phyloP scores from a whole-genome alignment of 2,888 invertebrate species.

The Sussaba pulchella region DNA sequence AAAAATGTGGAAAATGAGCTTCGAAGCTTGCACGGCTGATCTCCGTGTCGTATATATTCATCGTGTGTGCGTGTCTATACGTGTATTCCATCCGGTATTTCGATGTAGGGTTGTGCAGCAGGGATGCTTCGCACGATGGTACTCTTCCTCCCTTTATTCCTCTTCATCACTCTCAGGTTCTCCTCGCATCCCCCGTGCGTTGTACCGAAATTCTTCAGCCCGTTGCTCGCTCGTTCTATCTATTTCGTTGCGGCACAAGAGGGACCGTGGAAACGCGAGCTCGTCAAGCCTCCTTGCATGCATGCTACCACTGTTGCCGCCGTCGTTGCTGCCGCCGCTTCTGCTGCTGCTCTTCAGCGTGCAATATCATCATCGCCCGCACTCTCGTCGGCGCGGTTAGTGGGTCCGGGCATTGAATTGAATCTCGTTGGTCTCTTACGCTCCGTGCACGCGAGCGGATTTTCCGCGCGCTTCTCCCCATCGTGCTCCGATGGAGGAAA shows the following conservation, averaged over 20 bases:
- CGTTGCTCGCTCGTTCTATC: constrained; percentile 11
- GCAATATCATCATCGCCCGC: constrained; percentile 49
- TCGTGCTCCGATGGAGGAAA: constrained; percentile 18
- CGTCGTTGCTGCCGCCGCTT: neutral
- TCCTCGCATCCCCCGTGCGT: neutral
- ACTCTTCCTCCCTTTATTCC: constrained; percentile 22
- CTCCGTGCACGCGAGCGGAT: constrained; percentile 31
- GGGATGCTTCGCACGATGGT: constrained; percentile 18
- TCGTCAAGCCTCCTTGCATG: constrained; percentile 42
- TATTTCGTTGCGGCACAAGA: constrained; percentile 27
- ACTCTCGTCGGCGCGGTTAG: constrained; percentile 11
- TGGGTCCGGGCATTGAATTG: constrained; percentile 44
- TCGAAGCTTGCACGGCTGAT: too few relatives aligned
- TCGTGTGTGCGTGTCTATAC: too few relatives aligned
- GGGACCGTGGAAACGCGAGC: constrained; percentile 35
- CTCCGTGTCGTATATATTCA: too few relatives aligned
- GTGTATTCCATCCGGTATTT: too few relatives aligned
- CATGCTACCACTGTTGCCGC: constrained; percentile 10
- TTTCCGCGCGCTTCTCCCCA: neutral
- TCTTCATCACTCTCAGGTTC: constrained; percentile 13
- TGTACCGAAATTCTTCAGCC: constrained; percentile 29
- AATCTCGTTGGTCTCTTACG: constrained; percentile 55
- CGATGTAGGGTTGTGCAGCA: too few relatives aligned
- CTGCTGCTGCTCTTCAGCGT: constrained; percentile 43
- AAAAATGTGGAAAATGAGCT: too few relatives aligned